Base-by-base conservation (phyloP, 2,888 invertebrate genomes). In the Andrena chrysosceles region DNA sequence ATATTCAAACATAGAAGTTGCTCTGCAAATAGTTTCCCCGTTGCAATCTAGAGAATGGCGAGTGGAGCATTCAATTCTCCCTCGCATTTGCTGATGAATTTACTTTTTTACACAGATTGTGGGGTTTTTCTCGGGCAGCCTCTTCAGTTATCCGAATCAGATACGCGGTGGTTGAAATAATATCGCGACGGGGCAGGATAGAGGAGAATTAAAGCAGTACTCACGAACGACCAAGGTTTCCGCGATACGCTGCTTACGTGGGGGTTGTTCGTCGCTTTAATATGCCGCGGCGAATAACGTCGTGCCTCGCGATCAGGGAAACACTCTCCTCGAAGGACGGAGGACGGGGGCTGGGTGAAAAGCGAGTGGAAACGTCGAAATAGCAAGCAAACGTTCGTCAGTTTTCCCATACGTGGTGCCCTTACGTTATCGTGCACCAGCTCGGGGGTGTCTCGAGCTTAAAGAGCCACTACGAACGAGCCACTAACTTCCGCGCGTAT, bases 401-500 rank as follows among this genome's bases (percentile, higher is more conserved):
- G 59, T 68, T 75, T 63, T 66, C 72, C 49, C 64, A n/a, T 67
- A 64, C 66, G 60, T 23, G 81, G 60, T 33, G 6, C 64, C 54
- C 48, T 70, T 70, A 73, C 66, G 35, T 69, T 62, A 48, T 52
- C 62, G 16, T 10, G 35, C 23, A 13, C 5, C 26, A 23, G 48
- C 7, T 48, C 8, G 16, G 62, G 68, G 29, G 54, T 56, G 62
- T 60, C 69, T 29, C 62, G 13, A 77, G 77, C 71, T 84, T 82
- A 76, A 75, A 77, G 80, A 82, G 77, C n/a, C n/a, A n/a, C n/a
- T n/a, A 82, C 72, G 79, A 75, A 80, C 73, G 69, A 76, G 48
- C 70, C 77, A 56, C 77, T 71, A 71, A 77, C 69, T 70, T 71
- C 42, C 52, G 68, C 48, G 70, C 68, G 48, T 70, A 33, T 33